Evolutionary conservation across 2,888 invertebrate genomes (phyloP).

Genomic region (Catocala nupta): DNA sequence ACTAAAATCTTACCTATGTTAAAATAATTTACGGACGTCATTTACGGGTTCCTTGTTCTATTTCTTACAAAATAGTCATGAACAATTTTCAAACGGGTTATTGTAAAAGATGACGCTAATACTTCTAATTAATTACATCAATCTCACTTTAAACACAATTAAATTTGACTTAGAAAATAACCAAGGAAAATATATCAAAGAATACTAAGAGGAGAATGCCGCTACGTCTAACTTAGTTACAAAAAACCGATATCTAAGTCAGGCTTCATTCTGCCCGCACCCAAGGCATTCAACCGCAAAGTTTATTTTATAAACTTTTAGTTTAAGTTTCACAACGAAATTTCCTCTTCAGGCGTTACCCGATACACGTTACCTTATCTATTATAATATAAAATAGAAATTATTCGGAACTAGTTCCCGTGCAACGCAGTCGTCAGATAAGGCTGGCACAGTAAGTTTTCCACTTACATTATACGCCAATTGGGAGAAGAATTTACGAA

Average conservation of each 20-base stretch:
- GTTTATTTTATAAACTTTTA: constrained; percentile 50
- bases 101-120: background rate
- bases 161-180: constrained; percentile 23
- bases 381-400: constrained; percentile 61
- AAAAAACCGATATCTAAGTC: constrained; percentile 45
- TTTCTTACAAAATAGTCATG: background rate
- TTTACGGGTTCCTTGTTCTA: no score
- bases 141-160: constrained; percentile 28
- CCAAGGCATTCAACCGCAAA: constrained; percentile 40
- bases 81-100: background rate
- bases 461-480: constrained; percentile 50
- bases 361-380: constrained; percentile 59
- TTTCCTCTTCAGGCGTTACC: constrained; percentile 46
- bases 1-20: no score
- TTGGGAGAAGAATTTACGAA: constrained; percentile 48
- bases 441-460: constrained; percentile 56
- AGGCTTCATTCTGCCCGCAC: constrained; percentile 32
- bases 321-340: constrained; percentile 47
- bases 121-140: constrained; percentile 3
- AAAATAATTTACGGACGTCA: no score
- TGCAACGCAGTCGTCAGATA: constrained; percentile 54
- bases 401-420: constrained; percentile 56
- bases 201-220: constrained; percentile 6
- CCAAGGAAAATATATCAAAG: constrained; percentile 17
- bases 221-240: constrained; percentile 36